Base-by-base conservation (phyloP, 2,113 vertebrate species). In the Poicephalus gulielmi region DNA sequence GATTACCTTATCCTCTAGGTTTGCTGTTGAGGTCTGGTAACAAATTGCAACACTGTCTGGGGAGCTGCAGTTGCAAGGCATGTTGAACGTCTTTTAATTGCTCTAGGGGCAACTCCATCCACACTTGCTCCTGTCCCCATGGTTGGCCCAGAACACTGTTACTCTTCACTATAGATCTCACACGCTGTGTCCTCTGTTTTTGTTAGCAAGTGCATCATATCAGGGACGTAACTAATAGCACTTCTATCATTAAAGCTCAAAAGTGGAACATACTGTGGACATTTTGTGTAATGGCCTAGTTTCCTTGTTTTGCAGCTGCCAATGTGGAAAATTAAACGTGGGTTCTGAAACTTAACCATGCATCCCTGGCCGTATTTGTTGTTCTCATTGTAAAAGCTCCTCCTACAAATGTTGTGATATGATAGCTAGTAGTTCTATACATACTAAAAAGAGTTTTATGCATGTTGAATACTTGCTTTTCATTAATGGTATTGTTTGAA, bases 211-310 rank as follows among this genome's bases (percentile, higher is more conserved):
- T 57, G 39, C 7, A 0, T 30, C 22, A 10, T 64, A 35, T 22
- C 12, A 74, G 46, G 18, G 14, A 35, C 46, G 37, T 25, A 80
- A 80, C 13, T 53, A 43, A n/a, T 9, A 80, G 5, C 4, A 33
- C 7, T 46, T 64, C 27, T 47, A 52, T 69, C 4, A n/a, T 10
- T 68, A 83, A 44, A 60, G 35, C 5, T 83, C 47, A 33, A 18
- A 91, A 46, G 9, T 11, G 11, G 22, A 68, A 5, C 12, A 13
- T 44, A 57, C 0, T 1, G 49, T 2, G 3, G 6, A 57, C 8
- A 14, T 33, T 33, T 55, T 47, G 12, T 63, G 9, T 46, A 53
- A n/a, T 33, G 23, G 41, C 53, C 19, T 13, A 70, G 11, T 47
- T 66, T 41, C 47, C 8, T 24, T 41, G 12, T 80, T 88, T 71